Evolutionary conservation across 2,113 vertebrate species (phyloP).

Genomic region (Peromyscus maniculatus): DNA sequence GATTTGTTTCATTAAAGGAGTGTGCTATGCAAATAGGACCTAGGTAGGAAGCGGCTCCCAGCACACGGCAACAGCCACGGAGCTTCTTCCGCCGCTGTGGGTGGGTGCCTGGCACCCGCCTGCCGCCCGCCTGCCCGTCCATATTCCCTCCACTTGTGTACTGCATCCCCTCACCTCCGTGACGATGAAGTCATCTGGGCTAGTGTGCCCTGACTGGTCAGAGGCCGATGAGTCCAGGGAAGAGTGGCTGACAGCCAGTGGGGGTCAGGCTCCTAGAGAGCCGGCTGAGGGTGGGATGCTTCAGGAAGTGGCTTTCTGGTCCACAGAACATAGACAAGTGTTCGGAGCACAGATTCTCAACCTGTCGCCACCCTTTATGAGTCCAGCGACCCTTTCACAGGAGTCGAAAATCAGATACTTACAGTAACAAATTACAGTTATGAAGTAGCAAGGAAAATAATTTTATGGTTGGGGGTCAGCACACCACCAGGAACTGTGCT

Average conservation of each 20-base stretch:
- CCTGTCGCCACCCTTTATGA: neutral
- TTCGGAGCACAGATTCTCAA: neutral
- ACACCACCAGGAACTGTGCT: neutral
- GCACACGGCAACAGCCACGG: neutral
- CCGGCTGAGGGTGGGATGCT: neutral
- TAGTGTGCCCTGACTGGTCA: conserved; percentile 53
- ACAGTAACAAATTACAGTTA: neutral
- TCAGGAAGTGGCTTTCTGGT: neutral
- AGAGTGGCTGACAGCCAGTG: neutral
- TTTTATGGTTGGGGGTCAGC: neutral
- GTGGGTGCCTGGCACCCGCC: neutral
- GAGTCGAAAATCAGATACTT: neutral
- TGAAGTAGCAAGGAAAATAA: neutral
- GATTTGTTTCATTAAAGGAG: conserved; percentile 61
- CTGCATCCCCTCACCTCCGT: conserved; percentile 7
- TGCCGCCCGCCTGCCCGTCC: neutral
- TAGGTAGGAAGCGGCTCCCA: neutral
- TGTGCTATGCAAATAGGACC: conserved; percentile 44
- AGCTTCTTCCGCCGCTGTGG: neutral
- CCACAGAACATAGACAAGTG: neutral
- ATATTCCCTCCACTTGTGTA: neutral
- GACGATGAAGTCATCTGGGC: conserved; percentile 64
- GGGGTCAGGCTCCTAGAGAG: neutral
- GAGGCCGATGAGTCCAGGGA: conserved; percentile 40
- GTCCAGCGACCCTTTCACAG: neutral